A percentile compares a stretch with the other conserved stretches of the same genome.
These are phyloP conservation scores for Drosophila teissieri DNA, from an alignment of 1,140 invertebrate genomes.

Conservation along the genomic window DNA sequence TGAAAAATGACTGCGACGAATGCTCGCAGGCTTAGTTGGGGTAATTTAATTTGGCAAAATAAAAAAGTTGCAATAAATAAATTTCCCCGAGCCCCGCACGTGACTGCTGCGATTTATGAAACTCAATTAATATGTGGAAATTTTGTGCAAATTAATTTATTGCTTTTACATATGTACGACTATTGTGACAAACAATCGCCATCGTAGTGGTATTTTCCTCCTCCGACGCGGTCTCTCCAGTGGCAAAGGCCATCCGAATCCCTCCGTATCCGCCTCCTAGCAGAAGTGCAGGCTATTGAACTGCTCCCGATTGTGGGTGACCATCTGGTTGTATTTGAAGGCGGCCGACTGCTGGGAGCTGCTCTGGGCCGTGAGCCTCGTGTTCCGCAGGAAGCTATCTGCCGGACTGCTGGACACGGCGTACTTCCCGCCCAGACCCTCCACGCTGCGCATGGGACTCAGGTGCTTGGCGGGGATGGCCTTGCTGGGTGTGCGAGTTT, in stretches of 20 bases:
- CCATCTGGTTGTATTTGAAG: conserved; percentile 79
- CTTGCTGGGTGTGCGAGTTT: conserved; percentile 71
- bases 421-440: conserved; percentile 56
- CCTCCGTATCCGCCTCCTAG: conserved; percentile 19
- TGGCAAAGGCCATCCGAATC: not conserved
- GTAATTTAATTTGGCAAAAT: conserved; percentile 69
- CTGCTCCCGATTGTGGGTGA: conserved; percentile 75
- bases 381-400: conserved; percentile 55
- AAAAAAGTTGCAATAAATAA: conserved; percentile 35
- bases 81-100: conserved; percentile 41
- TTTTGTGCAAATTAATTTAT: conserved; percentile 57
- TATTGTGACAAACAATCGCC: conserved; percentile 25
- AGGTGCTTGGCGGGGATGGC: conserved; percentile 75
- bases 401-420: conserved; percentile 67
- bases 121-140: conserved; percentile 62
- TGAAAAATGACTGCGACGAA: conserved; percentile 72
- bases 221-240: conserved; percentile 4
- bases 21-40: conserved; percentile 46
- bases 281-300: conserved; percentile 81
- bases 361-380: conserved; percentile 43
- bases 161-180: conserved; percentile 29
- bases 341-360: conserved; percentile 29
- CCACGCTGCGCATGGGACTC: conserved; percentile 72
- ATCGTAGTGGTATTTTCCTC: conserved; percentile 13
- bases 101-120: conserved; percentile 74